Evolutionary conservation across 2,797 vertebrate species (phyloP), one percentile per base, ranked within the genome.

Genomic region (Falco berigora): DNA sequence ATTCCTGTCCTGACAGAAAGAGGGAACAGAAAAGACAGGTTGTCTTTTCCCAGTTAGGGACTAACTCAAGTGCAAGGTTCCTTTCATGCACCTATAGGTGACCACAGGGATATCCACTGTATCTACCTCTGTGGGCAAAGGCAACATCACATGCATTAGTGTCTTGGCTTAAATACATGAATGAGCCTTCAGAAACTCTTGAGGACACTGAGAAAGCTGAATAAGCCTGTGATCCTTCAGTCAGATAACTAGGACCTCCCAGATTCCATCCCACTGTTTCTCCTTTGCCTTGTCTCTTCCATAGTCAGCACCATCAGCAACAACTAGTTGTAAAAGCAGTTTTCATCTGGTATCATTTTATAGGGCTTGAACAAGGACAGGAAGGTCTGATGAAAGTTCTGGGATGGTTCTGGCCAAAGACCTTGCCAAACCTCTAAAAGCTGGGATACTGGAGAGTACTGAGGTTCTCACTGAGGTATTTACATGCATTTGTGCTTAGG

Each of bases 111-210:
- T 17, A 2, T 46, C 20, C 12, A 18, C 19, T 22, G 1, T 22
- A 5, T 28, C 21, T 49, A 3, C 18, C 19, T 38, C 34, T 58
- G 67, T 47, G 42, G 38, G 32, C 61, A 47, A 77, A 71, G 42
- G 19, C 63, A 34, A 34, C 25, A 20, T 61, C 42, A 13, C 27
- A 16, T 15, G 4, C 0, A 0, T 14, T 24, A 3, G 6, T 30
- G 16, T 74, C 17, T 72, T 88, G 59, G 38, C 14, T 55, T 44
- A 71, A 67, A 56, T 52, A 32, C 7, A 13, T 10, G 20, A 40
- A 11, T 1, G 8, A 62, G 24, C 20, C 34, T 75, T 56, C 28
- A 27, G 80, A 49, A 84, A 4, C 53, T 40, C 44, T 4, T 30
- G 73, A 42, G 55, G 44, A 42, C 6, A 0, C 2, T 4, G 10